Base-by-base conservation (phyloP, 2,113 vertebrate genomes). In the Apteryx mantelli region DNA sequence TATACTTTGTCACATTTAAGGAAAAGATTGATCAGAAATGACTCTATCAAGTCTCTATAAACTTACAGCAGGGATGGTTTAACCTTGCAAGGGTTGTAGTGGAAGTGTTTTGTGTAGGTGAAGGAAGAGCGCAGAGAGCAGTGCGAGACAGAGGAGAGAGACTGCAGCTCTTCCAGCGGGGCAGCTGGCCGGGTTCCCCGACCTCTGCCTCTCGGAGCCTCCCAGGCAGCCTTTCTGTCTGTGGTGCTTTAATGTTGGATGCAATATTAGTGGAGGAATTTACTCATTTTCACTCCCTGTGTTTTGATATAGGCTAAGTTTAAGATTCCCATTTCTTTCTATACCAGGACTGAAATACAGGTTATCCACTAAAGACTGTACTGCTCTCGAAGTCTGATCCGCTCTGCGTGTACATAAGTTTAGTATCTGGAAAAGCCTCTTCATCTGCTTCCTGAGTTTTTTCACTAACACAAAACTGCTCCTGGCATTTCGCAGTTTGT, bases 401-500 rank as follows among this genome's bases (percentile, higher is more conserved):
- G 34, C 42, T 83, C 83, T 74, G 65, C 22, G 6, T 58, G 9
- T 7, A 14, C 28, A 34, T 13, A 42, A 68, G 42, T 65, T 64
- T 38, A 38, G 55, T 42, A 28, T 66, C 86, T 75, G 70, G 36
- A 64, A 66, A 69, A 92, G 7, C 16, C 12, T 61, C 40, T 89
- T 30, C 56, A 48, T 52, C 61, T 94, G 60, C 32, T 66, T 86
- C 36, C 24, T 91, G 44, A 74, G 82, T 91, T 87, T 60, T 34
- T 60, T 32, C 56, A 19, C 56, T 26, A 25, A 24, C 1, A 0
- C 38, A 61, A n/a, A 94, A 50, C 38, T 12, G 42, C 61, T 80
- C 44, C 64, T 91, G 61, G 15, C 63, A 40, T 75, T 82, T 66
- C 13, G 3, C 17, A 77, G 65, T 79, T 94, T 79, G 52, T 79